Conservation (phyloP, 1,140 invertebrate species). For the Phocides pigmalion region DNA sequence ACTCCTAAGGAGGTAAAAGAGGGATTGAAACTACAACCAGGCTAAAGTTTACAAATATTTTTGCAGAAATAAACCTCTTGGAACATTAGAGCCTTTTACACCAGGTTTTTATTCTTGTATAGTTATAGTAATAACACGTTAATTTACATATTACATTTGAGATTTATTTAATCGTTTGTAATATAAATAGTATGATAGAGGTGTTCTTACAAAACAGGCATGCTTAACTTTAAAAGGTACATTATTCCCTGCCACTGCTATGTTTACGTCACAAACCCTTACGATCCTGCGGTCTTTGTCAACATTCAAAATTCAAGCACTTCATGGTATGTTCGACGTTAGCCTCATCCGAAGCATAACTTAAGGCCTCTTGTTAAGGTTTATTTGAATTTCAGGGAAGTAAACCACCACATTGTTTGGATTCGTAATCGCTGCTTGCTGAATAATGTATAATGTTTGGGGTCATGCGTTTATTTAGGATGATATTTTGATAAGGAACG, state of each 20-base stretch:
- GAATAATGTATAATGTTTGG: slow-evolving; percentile 65
- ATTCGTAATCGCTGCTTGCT: slow-evolving; percentile 54
- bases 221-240: neutral
- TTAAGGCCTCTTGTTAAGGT: slow-evolving; percentile 36
- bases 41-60: too few relatives aligned
- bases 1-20: too few relatives aligned
- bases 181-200: too few relatives aligned
- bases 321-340: slow-evolving; percentile 29
- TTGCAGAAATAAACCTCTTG: too few relatives aligned
- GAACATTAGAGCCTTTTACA: too few relatives aligned
- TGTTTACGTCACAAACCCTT: neutral
- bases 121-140: too few relatives aligned
- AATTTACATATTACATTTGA: too few relatives aligned
- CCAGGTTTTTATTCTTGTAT: too few relatives aligned
- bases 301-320: slow-evolving; percentile 21
- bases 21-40: too few relatives aligned
- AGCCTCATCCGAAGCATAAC: slow-evolving; percentile 35
- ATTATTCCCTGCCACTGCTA: slow-evolving; percentile 1
- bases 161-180: too few relatives aligned
- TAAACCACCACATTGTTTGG: slow-evolving; percentile 47
- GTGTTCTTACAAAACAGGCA: too few relatives aligned
- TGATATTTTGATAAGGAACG: slow-evolving; percentile 59
- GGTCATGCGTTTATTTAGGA: slow-evolving; percentile 63
- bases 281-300: slow-evolving; percentile 18
- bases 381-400: slow-evolving; percentile 40